Base-by-base conservation (phyloP, 1,140 invertebrate species). In the Formica selysi region DNA sequence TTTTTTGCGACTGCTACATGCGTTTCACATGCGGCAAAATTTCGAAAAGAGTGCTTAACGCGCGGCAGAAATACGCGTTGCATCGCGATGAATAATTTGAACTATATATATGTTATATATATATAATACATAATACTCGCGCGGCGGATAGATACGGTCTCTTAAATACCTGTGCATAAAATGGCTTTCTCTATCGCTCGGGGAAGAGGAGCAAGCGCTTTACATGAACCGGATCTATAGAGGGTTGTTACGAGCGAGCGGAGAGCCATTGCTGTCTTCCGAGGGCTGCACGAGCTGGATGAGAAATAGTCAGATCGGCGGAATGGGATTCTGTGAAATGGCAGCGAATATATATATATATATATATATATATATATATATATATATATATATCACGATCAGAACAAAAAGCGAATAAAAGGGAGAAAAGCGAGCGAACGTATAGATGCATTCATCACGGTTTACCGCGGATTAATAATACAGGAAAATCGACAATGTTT, bases 111-210 rank as follows among this genome's bases (percentile, higher is more conserved):
- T 48, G 16, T 16, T 44, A 44, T 44, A 48, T 48, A 51, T 19
- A 51, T 19, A 51, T 51, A 51, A 19, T 51, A 19, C 16, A 51
- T 19, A 51, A 19, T 19, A 51, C 3, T 16, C 44, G 2, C 26
- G 26, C 26, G 36, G 59, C 68, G 38, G 22, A 41, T 22, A 36
- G 68, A 73, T 83, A 62, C 29, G 38, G 13, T 41, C 61, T 38
- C 64, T 73, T 86, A 87, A 80, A 74, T 79, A 86, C 61, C 32
- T 29, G 48, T 51, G 48, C 44, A 73, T 87, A 54, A 83, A 78
- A 85, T 44, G 48, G 36, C 44, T 80, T 13, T 76, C 73, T 65
- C 64, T 41, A 48, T 62, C 57, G 65, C 54, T 67, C 71, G 26
- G 11, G 41, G 13, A 74, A 62, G 38, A 48, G 44, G 67, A 62